Base-by-base conservation (phyloP, 1,140 invertebrate genomes). In the Drosophila miranda region DNA sequence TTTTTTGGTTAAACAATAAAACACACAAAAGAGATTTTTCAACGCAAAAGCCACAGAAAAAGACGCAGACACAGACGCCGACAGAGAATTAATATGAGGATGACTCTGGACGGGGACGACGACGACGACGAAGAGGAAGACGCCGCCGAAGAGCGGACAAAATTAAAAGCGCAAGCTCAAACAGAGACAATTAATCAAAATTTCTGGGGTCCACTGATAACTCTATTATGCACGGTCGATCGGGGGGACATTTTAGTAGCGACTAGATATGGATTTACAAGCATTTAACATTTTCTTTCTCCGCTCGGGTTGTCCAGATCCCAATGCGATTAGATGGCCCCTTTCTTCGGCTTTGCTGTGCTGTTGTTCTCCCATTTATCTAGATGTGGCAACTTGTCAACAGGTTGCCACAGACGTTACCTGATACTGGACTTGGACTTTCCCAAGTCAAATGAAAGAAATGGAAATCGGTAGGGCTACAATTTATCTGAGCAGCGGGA, bases 131-230 rank as follows among this genome's bases (percentile, higher is more conserved):
- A 23, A 2, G 21, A 23, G 2, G 21, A 23, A 0, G 23, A 5
- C 4, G 23, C 5, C 23, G 60, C 56, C 59, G 63, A 42, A 52
- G 66, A 68, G 63, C 62, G 69, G 59, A 64, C 70, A 74, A 87
- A 87, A 87, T 81, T 86, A 77, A 82, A 75, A 86, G 69, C 82
- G 78, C 82, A 68, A 60, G 50, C 74, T 64, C 74, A 81, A 81
- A 71, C 75, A 78, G 66, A 62, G 54, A 52, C 78, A 87, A 87
- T 87, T 87, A 87, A 87, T 87, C 82, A 87, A 87, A 75, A 76
- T 42, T 53, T 60, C n/a, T 62, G 50, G 44, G 28, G 52, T 28
- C 16, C 23, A n/a, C 34, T 86, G 82, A 87, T 87, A 87, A 87
- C 82, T 87, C 75, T 78, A 87, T 87, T 87, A 87, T 87, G 70